Conservation (phyloP, 2,888 invertebrate genomes). For the Stegana nigrithorax region DNA sequence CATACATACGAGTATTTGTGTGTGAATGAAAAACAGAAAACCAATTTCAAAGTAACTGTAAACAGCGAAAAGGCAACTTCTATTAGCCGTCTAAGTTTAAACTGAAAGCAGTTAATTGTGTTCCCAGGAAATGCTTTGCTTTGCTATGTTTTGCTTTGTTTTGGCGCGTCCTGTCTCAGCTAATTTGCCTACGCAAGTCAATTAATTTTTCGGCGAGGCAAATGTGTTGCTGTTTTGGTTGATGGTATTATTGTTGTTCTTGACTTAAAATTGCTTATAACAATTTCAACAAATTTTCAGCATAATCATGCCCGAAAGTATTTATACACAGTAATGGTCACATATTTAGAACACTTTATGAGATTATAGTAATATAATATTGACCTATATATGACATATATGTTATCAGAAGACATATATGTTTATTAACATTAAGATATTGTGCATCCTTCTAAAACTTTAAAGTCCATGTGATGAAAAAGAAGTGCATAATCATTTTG, state of each 20-base stretch:
- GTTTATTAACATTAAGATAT: too few relatives aligned
- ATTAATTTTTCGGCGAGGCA: slow-evolving; percentile 47
- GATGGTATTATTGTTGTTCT: too few relatives aligned
- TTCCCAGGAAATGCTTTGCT: slow-evolving; percentile 53
- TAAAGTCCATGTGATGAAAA: too few relatives aligned
- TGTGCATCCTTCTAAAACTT: too few relatives aligned
- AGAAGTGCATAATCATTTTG: too few relatives aligned
- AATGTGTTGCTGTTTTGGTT: too few relatives aligned
- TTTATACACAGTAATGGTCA: too few relatives aligned
- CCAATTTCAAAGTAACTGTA: background rate
- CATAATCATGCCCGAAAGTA: slow-evolving; percentile 36
- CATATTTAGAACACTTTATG: too few relatives aligned
- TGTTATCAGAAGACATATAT: too few relatives aligned
- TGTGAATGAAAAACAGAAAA: background rate
- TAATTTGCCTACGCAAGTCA: slow-evolving; percentile 59
- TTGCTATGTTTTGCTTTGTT: background rate
- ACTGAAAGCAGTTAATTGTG: slow-evolving; percentile 50
- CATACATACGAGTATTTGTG: background rate
- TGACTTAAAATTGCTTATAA: slow-evolving; percentile 28
- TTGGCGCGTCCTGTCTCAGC: slow-evolving; percentile 21
- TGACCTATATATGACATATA: too few relatives aligned
- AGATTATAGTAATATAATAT: too few relatives aligned
- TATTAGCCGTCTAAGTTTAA: too few relatives aligned
- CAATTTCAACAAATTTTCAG: slow-evolving; percentile 51
- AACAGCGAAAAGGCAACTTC: background rate